Evolutionary conservation across 2,888 invertebrate genomes (phyloP), one percentile per base, ranked within the genome.

Genomic region (Sphinx pinastri): DNA sequence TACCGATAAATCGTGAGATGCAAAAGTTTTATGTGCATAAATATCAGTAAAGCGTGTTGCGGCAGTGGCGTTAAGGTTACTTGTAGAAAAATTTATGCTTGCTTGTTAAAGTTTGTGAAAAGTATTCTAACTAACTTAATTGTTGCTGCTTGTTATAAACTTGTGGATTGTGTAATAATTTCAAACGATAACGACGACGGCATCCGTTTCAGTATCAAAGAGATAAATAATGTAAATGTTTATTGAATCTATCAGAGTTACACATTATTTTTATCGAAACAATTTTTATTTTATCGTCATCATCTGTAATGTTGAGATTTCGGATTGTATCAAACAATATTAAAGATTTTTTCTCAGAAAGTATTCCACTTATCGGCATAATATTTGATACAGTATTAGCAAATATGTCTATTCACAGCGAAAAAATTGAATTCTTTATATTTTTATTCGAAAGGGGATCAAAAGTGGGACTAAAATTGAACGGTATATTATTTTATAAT

Each of bases 1-100:
- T 81, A 76, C 73, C 72, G 76, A 77, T 74, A 77, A 78, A 72
- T 45, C 68, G 68, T 67, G 70, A 57, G 70, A 51, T 70, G 67
- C 67, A 67, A 59, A 67, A 70, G 45, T 67, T 70, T 57, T 55
- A 54, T 63, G 54, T 63, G 60, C 69, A 69, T 69, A 69, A 54
- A 69, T 55, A 69, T 63, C 60, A 19, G 45, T 38, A 45, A 51
- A 55, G 45, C 63, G 49, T 63, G 63, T 19, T 49, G 63, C 63
- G 63, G 47, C 47, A 47, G 47, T 19, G 16, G 47, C 63, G 49
- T 49, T 63, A 63, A 60, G 63, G 63, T 63, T 63, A 63, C 63
- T 60, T 7, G 16, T 16, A 19, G 63, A 63, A 25, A 63, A 63
- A 63, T 25, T 63, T 63, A 63, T 63, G 63, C 49, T 63, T 63